Percentiles rank a stretch among this genome's conserved stretches.
phyloP scores from a whole-genome alignment of 2,888 invertebrate genomes.

The Pristionchus mayeri region DNA sequence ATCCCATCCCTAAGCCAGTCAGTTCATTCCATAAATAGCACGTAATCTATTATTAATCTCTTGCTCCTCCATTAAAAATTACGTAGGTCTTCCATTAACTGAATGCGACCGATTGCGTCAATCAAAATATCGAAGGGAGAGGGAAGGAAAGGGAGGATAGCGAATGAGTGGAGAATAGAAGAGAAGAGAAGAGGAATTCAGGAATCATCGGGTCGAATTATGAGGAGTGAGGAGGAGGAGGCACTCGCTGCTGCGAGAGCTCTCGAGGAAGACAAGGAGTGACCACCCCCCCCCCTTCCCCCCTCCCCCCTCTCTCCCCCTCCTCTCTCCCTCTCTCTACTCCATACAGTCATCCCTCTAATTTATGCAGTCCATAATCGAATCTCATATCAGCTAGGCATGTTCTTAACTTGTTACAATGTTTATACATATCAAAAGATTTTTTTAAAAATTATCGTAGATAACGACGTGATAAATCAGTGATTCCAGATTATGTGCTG shows the following conservation, averaged over 20 bases:
- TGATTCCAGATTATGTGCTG: not conserved
- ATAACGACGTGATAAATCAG: constrained; percentile 31
- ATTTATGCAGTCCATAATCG: constrained; percentile 38
- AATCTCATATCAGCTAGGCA: constrained; percentile 40
- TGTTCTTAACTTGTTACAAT: not conserved
- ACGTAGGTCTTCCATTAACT: too few relatives aligned
- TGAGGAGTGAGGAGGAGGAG: constrained; percentile 56
- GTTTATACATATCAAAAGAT: constrained; percentile 3
- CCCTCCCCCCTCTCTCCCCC: not conserved
- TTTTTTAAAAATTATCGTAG: not conserved
- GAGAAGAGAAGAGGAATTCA: not conserved
- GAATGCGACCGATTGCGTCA: constrained; percentile 6
- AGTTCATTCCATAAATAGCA: too few relatives aligned
- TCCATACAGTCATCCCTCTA: not conserved
- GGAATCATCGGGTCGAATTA: not conserved
- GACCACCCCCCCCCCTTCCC: not conserved
- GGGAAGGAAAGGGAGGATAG: not conserved
- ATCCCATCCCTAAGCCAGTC: not conserved
- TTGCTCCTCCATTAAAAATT: not conserved
- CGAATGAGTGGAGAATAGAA: not conserved
- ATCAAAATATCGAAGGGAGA: not conserved
- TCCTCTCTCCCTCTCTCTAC: not conserved
- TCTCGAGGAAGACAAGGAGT: constrained; percentile 51
- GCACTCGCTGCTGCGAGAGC: constrained; percentile 52
- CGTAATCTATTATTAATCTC: too few relatives aligned